Evolutionary conservation across 2,797 vertebrate species (phyloP).

Genomic region (Microcaecilia unicolor): DNA sequence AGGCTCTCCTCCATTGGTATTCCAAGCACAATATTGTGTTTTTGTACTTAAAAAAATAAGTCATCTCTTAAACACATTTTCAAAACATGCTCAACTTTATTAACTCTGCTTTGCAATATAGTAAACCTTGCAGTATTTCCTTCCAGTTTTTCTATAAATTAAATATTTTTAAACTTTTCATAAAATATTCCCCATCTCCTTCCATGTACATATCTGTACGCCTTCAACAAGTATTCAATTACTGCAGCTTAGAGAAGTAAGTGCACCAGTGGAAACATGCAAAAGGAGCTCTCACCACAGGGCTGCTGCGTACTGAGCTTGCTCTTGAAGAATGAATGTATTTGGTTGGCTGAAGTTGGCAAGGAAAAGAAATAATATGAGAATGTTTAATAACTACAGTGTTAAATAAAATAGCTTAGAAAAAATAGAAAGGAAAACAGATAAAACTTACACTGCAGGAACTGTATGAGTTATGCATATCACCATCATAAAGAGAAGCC

Average conservation of each 20-base stretch:
- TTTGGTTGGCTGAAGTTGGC: conserved; percentile 78
- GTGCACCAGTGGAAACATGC: conserved; percentile 18
- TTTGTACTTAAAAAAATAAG: too few relatives aligned
- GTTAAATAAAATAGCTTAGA: conserved; percentile 7
- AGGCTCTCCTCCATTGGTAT: too few relatives aligned
- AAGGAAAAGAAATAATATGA: conserved; percentile 17
- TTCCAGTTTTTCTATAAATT: not conserved
- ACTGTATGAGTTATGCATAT: conserved; percentile 62
- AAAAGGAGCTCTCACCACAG: conserved; percentile 70
- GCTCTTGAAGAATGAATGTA: conserved; percentile 82
- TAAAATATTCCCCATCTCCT: not conserved
- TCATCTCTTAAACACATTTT: too few relatives aligned
- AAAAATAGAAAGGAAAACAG: conserved; percentile 1
- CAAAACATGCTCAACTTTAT: too few relatives aligned
- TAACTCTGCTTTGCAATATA: too few relatives aligned
- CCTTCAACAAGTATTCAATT: not conserved
- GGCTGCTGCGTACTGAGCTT: conserved; percentile 82
- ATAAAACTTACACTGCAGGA: conserved; percentile 77
- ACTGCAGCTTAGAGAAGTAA: not conserved
- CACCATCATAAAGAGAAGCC: conserved; percentile 70
- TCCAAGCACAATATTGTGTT: too few relatives aligned
- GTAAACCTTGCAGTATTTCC: too few relatives aligned
- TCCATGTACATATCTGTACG: not conserved
- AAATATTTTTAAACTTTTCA: too few relatives aligned
- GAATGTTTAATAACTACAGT: not conserved